phyloP scores from a whole-genome alignment of 2,113 vertebrate genomes.

The Nibea coibor region DNA sequence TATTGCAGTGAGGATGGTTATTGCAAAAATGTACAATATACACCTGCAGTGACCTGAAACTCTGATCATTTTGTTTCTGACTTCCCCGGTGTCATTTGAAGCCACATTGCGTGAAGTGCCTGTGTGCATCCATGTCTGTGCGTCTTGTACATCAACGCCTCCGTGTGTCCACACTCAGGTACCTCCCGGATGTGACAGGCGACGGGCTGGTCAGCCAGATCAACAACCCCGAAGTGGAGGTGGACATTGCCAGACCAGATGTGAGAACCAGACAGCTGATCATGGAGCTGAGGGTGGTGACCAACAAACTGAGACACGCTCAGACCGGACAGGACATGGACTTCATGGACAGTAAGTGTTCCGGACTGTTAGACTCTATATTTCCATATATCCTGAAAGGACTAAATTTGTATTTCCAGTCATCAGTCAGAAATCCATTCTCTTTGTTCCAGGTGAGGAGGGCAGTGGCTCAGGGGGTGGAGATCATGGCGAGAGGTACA shows the following conservation, averaged over 20 bases:
- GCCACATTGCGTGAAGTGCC: background rate
- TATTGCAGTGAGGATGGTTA: background rate
- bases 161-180: constrained; percentile 73
- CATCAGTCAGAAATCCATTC: background rate
- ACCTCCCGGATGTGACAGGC: constrained; percentile 86
- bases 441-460: constrained; percentile 82
- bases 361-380: background rate
- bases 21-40: background rate
- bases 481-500: constrained; percentile 84
- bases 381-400: background rate
- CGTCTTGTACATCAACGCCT: background rate
- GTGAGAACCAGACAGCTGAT: constrained; percentile 86
- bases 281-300: constrained; percentile 88
- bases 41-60: background rate
- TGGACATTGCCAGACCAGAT: constrained; percentile 83
- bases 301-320: constrained; percentile 87
- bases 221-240: constrained; percentile 89
- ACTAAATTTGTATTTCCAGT: background rate
- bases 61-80: background rate
- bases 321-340: constrained; percentile 87
- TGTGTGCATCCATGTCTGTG: background rate
- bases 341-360: constrained; percentile 85
- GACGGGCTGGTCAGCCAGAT: constrained; percentile 86
- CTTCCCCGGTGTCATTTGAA: background rate
- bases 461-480: constrained; percentile 87